Evolutionary conservation across 2,797 vertebrate genomes (phyloP).

Genomic region (Sylvia borin): DNA sequence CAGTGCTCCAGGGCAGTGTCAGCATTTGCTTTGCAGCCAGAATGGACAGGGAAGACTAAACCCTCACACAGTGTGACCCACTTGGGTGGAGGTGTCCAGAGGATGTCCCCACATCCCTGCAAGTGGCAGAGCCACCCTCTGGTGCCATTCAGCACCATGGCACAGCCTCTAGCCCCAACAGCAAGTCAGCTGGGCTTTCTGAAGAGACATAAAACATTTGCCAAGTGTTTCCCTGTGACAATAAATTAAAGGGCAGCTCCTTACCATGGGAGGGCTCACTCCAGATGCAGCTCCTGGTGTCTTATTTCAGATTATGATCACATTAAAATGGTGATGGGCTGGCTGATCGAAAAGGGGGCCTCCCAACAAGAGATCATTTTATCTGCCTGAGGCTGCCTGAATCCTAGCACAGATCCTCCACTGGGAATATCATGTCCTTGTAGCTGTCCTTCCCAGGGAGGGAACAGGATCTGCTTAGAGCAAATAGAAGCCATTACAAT

Average conservation of each 20-base stretch:
- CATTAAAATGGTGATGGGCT: not conserved
- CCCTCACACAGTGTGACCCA: not conserved
- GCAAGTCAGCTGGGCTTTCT: not conserved
- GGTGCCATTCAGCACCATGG: not conserved
- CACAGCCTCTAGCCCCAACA: not conserved
- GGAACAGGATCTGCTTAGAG: constrained; percentile 35
- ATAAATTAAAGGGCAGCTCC: not conserved
- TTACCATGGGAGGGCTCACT: not conserved
- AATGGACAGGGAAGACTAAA: not conserved
- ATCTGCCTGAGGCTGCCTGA: not conserved
- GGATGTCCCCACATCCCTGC: not conserved
- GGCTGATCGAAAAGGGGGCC: not conserved
- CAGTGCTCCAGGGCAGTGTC: not conserved
- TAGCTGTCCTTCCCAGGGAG: constrained; percentile 20
- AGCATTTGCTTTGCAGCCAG: not conserved
- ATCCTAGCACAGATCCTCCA: constrained; percentile 9
- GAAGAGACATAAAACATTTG: not conserved
- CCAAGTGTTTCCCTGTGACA: not conserved
- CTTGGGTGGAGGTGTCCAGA: fast-evolving
- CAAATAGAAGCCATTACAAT: constrained; percentile 33
- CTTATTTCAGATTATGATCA: constrained; percentile 18
- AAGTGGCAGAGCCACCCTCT: not conserved
- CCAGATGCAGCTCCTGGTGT: not conserved
- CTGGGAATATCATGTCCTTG: constrained; percentile 46
- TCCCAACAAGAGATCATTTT: not conserved